Base-by-base conservation (phyloP, 2,797 vertebrate species). In the Melanogrammus aeglefinus region DNA sequence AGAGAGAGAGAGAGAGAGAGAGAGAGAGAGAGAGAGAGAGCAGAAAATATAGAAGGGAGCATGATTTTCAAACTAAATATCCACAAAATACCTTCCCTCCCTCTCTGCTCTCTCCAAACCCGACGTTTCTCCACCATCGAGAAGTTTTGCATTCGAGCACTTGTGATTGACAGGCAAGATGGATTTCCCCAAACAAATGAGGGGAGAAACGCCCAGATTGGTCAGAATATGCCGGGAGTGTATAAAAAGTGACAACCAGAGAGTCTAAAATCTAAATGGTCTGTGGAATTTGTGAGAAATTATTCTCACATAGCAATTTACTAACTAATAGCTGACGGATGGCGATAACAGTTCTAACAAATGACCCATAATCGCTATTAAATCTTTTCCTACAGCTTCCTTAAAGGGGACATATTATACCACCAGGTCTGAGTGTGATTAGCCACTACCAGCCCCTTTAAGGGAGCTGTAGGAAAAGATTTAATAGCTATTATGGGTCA, bases 1-100 rank as follows among this genome's bases (percentile, higher is more conserved):
- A 84, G 79, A 51, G 36, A 80, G 80, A 76, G n/a, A 83, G 35
- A 69, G 33, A 77, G n/a, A n/a, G n/a, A n/a, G n/a, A n/a, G n/a
- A n/a, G n/a, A n/a, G n/a, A n/a, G n/a, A n/a, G n/a, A n/a, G n/a
- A n/a, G n/a, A n/a, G n/a, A n/a, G n/a, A n/a, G n/a, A n/a, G n/a
- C n/a, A n/a, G n/a, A n/a, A n/a, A n/a, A n/a, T n/a, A n/a, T 31
- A 75, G 76, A 57, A 63, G 63, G 4, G 63, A 27, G 63, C 24
- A 27, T 24, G 18, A 66, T 24, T 24, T 57, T 57, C 47, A 6
- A 63, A 10, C 57, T 63, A 8, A 63, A 24, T 0, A 63, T 24
- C 57, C 7, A 24, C 2, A 63, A n/a, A 63, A 57, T 8, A 63
- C 57, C 0, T 9, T 10, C 24, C 63, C 63, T 27, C 63, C 63